Percentiles rank a stretch among this genome's conserved stretches.
Conservation (phyloP, 2,113 vertebrate species). For the Gasterosteus aculeatus region DNA sequence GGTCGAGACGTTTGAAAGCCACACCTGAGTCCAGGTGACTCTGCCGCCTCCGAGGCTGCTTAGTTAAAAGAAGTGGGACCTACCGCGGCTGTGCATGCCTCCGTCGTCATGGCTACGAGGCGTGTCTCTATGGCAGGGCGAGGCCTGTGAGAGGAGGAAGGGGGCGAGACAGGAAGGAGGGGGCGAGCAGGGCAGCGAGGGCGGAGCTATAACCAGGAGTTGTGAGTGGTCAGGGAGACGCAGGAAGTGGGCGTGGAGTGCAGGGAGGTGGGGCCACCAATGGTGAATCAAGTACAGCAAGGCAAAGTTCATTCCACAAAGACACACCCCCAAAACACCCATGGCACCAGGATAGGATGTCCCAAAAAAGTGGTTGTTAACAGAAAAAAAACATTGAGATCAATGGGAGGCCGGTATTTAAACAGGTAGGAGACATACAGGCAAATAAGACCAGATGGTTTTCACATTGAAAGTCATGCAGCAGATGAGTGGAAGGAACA, state of each 20-base stretch:
- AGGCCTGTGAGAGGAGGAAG: constrained; percentile 90
- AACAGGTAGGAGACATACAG: constrained; percentile 59
- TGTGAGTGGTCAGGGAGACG: constrained; percentile 42
- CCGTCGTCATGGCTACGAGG: constrained; percentile 87
- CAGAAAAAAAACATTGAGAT: constrained; percentile 10
- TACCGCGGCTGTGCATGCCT: constrained; percentile 88
- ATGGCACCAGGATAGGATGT: constrained; percentile 35
- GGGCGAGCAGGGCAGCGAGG: constrained; percentile 89
- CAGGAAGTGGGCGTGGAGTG: constrained; percentile 28
- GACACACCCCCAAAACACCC: constrained; percentile 43
- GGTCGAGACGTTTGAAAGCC: not conserved
- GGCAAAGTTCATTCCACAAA: constrained; percentile 75
- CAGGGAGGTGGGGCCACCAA: constrained; percentile 59
- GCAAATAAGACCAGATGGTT: constrained; percentile 21
- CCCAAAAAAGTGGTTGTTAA: constrained; percentile 5
- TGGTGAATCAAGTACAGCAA: constrained; percentile 73
- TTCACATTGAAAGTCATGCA: constrained; percentile 41
- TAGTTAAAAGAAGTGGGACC: constrained; percentile 75
- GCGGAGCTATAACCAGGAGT: constrained; percentile 83
- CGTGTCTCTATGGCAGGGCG: constrained; percentile 86
- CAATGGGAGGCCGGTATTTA: constrained; percentile 65
- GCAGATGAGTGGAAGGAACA: constrained; percentile 18
- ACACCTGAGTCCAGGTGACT: constrained; percentile 20
- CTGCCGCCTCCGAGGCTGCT: constrained; percentile 17
- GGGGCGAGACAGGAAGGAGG: constrained; percentile 88